Evolutionary conservation across 2,888 invertebrate species (phyloP).

Genomic region (Dryobotodes eremita): DNA sequence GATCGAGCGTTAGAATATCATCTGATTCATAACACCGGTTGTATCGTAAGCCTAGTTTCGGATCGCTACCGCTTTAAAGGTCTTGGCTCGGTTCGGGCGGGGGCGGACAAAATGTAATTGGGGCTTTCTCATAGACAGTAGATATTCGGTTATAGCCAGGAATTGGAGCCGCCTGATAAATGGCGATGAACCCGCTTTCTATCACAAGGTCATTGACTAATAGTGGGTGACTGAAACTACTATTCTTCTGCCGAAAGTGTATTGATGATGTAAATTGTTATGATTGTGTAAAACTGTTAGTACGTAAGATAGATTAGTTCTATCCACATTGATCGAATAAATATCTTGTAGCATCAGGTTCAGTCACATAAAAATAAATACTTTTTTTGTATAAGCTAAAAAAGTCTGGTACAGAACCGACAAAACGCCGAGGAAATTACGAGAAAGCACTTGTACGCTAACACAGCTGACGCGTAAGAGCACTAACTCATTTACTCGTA

Average conservation of each 20-base stretch:
- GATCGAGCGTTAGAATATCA: slow-evolving; percentile 1
- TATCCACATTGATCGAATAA: not conserved
- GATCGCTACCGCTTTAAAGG: slow-evolving; percentile 48
- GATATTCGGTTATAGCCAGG: slow-evolving; percentile 18
- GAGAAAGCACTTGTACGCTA: slow-evolving; percentile 71
- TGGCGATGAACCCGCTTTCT: slow-evolving; percentile 14
- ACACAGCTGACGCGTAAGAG: slow-evolving; percentile 69
- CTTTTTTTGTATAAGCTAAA: not conserved
- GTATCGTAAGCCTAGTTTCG: slow-evolving; percentile 22
- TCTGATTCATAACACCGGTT: slow-evolving; percentile 15
- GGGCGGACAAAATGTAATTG: slow-evolving; percentile 42
- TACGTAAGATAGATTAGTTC: not conserved
- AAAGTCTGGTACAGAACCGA: not conserved
- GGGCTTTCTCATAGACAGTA: slow-evolving; percentile 34
- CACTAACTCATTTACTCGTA: slow-evolving; percentile 67
- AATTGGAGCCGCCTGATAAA: slow-evolving; percentile 36
- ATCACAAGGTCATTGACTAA: slow-evolving; percentile 12
- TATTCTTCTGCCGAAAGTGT: not conserved
- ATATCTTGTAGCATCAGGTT: slow-evolving; percentile 1
- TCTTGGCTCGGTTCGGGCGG: slow-evolving; percentile 43
- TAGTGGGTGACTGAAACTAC: not conserved
- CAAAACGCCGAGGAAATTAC: slow-evolving; percentile 42
- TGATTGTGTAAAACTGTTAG: not conserved
- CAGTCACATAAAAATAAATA: slow-evolving; percentile 21
- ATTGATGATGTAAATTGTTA: not conserved